Evolutionary conservation across 2,797 vertebrate genomes (phyloP).

Genomic region (Halcyon badia): DNA sequence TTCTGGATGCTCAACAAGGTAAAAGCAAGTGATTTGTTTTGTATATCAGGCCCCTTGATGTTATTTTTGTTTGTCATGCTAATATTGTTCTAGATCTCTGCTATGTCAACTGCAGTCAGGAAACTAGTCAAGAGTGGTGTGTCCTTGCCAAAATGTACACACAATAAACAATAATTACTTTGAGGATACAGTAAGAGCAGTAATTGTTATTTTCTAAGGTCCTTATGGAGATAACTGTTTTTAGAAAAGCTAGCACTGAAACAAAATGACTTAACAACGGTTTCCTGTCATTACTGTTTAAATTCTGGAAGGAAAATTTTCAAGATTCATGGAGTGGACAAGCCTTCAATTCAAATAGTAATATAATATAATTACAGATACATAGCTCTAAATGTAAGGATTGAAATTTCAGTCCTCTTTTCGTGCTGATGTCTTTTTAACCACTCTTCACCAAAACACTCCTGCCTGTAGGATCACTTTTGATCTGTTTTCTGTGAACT

Average conservation of each 20-base stretch:
- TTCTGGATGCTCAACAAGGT: not conserved
- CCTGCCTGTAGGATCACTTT: not conserved
- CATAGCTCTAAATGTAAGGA: not conserved
- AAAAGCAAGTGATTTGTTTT: slow-evolving; percentile 25
- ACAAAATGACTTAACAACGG: not conserved
- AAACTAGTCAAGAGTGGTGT: not conserved
- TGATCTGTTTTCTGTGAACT: not conserved
- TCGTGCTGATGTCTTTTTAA: not conserved
- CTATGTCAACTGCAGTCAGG: not conserved
- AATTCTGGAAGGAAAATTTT: not conserved
- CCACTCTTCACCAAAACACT: not conserved
- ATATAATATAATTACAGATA: not conserved
- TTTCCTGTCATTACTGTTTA: not conserved
- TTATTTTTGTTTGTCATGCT: slow-evolving; percentile 14
- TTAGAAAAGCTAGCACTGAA: not conserved
- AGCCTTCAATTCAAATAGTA: not conserved
- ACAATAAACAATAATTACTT: not conserved
- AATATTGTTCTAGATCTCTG: slow-evolving; percentile 14
- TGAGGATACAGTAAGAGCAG: not conserved
- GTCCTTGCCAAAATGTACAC: slow-evolving; percentile 1
- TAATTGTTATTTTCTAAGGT: slow-evolving; percentile 18
- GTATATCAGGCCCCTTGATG: not conserved
- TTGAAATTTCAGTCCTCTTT: not conserved
- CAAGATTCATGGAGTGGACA: not conserved
- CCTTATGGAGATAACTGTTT: not conserved